These are phyloP conservation scores for Himalopsyche phryganea DNA, from an alignment of 1,140 invertebrate genomes.

Conservation along the genomic window DNA sequence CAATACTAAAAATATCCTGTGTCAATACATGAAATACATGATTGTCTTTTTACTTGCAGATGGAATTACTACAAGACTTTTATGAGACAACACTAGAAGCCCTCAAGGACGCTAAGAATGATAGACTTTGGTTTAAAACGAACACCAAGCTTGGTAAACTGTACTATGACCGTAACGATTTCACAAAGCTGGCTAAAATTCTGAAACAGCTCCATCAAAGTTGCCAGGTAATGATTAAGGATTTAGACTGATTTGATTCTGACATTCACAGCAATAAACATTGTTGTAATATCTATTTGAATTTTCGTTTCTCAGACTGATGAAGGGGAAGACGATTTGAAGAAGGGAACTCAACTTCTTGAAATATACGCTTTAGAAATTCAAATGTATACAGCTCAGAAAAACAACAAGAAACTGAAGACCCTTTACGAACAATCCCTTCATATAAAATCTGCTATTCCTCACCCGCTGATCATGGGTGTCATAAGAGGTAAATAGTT, in stretches of 20 bases:
- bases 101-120: constrained; percentile 98
- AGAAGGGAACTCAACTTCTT: constrained; percentile 96
- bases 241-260: constrained; percentile 1
- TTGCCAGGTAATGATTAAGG: constrained; percentile 91
- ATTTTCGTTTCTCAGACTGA: constrained; percentile 69
- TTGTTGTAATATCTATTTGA: constrained; percentile 9
- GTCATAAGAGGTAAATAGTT: constrained; percentile 82
- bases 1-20: too few species aligned
- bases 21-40: too few species aligned
- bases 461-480: constrained; percentile 99
- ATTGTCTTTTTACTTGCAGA: constrained; percentile 57
- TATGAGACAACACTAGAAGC: constrained; percentile 99
- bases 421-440: constrained; percentile 97
- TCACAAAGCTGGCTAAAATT: constrained; percentile 92
- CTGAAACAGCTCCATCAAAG: constrained; percentile 96
- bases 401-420: constrained; percentile 99
- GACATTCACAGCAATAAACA: neutral
- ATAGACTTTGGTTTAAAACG: constrained; percentile 99
- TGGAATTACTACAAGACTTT: constrained; percentile 98
- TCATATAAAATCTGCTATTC: constrained; percentile 98
- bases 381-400: constrained; percentile 99
- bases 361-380: constrained; percentile 99
- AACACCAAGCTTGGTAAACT: constrained; percentile 99
- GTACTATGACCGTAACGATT: constrained; percentile 96
- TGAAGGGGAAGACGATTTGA: constrained; percentile 98